Conservation (phyloP, 1,140 invertebrate species). For the Teleopsis dalmanni region DNA sequence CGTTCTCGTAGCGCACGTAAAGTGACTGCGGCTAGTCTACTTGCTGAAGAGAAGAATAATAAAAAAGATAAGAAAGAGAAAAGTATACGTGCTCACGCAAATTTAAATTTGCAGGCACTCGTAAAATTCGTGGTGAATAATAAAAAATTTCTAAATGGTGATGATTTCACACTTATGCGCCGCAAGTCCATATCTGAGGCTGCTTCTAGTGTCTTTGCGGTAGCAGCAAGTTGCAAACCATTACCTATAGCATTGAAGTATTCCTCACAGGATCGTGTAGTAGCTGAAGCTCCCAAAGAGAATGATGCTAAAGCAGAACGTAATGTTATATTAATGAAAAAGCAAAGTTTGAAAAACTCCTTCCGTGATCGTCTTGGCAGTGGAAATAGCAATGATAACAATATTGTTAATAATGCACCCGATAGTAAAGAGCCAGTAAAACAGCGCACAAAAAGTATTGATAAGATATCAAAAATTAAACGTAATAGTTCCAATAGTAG, state of each 20-base stretch:
- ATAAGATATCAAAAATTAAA: slow-evolving; percentile 13
- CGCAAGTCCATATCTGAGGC: slow-evolving; percentile 21
- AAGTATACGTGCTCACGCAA: slow-evolving; percentile 12
- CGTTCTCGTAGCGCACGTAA: slow-evolving; percentile 18
- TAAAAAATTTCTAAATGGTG: slow-evolving; percentile 22
- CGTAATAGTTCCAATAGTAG: slow-evolving; percentile 18
- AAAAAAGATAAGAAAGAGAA: slow-evolving; percentile 11
- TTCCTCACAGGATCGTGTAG: not conserved
- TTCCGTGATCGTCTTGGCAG: slow-evolving; percentile 13
- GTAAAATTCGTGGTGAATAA: slow-evolving; percentile 27
- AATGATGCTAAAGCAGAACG: slow-evolving; percentile 18
- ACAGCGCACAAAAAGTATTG: slow-evolving; percentile 1
- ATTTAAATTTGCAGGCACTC: slow-evolving; percentile 25
- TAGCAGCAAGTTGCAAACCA: slow-evolving; percentile 14
- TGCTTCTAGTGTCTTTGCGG: slow-evolving; percentile 13
- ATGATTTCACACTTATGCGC: slow-evolving; percentile 25
- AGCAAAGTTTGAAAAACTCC: slow-evolving; percentile 14
- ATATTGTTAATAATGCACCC: not conserved
- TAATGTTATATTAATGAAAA: slow-evolving; percentile 24
- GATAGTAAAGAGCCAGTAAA: not conserved
- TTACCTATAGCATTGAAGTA: slow-evolving; percentile 20
- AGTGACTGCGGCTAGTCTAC: slow-evolving; percentile 3
- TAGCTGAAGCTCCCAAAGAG: slow-evolving; percentile 14
- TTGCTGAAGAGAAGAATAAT: slow-evolving; percentile 2
- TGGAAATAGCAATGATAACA: slow-evolving; percentile 5